Conservation (phyloP, 2,113 vertebrate genomes). For the Phocoena sinus region DNA sequence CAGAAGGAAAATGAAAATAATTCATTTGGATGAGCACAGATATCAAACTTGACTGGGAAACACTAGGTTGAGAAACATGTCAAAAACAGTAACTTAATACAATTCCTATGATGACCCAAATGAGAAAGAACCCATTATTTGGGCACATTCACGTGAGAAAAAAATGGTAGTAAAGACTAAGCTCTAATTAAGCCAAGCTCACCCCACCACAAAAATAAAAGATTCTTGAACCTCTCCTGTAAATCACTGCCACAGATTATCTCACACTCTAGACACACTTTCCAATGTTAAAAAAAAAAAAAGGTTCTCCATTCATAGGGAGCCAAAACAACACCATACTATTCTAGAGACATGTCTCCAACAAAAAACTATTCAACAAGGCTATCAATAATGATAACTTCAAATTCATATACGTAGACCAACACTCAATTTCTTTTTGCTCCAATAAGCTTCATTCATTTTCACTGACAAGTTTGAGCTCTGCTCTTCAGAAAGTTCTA, state of each 20-base stretch:
- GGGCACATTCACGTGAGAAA: not conserved
- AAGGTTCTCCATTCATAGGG: not conserved
- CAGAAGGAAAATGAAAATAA: slow-evolving; percentile 17
- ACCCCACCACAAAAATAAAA: not conserved
- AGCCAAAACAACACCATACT: slow-evolving; percentile 4
- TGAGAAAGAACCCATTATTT: not conserved
- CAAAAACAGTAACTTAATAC: not conserved
- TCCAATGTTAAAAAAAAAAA: not conserved
- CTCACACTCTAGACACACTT: not conserved
- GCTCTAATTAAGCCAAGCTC: not conserved
- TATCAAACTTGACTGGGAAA: slow-evolving; percentile 5
- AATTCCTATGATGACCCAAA: not conserved
- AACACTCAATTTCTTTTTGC: not conserved
- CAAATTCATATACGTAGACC: not conserved
- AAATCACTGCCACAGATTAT: not conserved
- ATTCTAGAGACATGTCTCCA: not conserved
- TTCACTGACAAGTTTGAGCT: slow-evolving; percentile 17
- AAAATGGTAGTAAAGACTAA: not conserved
- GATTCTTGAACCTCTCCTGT: not conserved
- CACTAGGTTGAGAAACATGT: not conserved
- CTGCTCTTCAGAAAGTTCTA: slow-evolving; percentile 27
- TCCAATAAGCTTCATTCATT: slow-evolving; percentile 38
- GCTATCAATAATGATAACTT: not conserved
- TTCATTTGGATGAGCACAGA: not conserved
- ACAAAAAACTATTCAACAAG: slow-evolving; percentile 34